A percentile compares a stretch with the other conserved stretches of the same genome.
Conservation (phyloP, 2,797 vertebrate species). For the Adrianichthys oophorus region DNA sequence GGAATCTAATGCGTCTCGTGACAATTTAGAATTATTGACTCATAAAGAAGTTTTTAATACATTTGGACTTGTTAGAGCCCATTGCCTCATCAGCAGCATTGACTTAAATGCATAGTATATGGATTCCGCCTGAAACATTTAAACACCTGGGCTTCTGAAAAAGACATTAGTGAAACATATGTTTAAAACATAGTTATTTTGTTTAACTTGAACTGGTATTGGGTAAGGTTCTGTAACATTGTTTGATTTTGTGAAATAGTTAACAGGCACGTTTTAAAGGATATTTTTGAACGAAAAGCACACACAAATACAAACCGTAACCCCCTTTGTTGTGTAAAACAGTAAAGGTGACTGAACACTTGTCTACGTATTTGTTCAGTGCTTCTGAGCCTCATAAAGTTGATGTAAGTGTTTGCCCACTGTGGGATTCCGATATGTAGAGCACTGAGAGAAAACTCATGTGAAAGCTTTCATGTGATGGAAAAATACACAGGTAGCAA, state of each 20-base stretch:
- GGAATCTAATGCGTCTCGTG: no score
- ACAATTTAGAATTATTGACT: no score
- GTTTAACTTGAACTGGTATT: no score
- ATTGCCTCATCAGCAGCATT: no score
- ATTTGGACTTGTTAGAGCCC: no score
- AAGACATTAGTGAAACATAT: no score
- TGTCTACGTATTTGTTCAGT: slow-evolving; percentile 4
- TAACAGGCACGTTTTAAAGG: slow-evolving; percentile 15
- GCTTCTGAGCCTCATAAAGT: slow-evolving; percentile 28
- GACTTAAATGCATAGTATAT: no score
- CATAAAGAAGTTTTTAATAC: no score
- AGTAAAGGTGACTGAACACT: slow-evolving; percentile 1
- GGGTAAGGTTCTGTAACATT: no score
- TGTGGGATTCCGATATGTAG: neutral
- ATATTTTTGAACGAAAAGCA: slow-evolving; percentile 12
- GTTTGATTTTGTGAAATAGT: neutral
- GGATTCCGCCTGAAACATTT: no score
- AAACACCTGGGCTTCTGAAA: no score
- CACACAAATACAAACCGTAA: neutral
- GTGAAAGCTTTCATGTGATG: slow-evolving; percentile 18
- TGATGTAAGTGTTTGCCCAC: slow-evolving; percentile 31
- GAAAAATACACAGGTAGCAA: neutral
- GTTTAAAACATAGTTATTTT: no score
- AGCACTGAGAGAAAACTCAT: slow-evolving; percentile 8
- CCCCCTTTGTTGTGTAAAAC: neutral